These are phyloP conservation scores for Phainopepla nitens DNA, from an alignment of 2,113 vertebrate species.

Conservation along the genomic window DNA sequence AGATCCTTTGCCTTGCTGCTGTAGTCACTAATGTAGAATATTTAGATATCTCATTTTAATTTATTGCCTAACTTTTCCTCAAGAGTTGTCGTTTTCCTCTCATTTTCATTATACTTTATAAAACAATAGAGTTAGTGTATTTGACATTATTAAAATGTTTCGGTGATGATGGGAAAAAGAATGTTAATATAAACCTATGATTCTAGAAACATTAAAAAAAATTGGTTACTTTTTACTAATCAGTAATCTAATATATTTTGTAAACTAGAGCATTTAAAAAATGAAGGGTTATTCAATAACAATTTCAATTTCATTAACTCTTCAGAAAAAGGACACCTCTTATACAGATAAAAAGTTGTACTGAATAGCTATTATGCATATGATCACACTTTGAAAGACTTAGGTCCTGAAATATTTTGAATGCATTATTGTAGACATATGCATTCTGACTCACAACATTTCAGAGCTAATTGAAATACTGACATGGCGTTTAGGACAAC, in stretches of 20 bases:
- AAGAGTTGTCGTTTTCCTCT: not conserved
- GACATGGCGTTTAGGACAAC: not conserved
- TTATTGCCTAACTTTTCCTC: not conserved
- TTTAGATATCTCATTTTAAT: not conserved
- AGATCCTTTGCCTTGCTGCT: not conserved
- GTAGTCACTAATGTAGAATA: not conserved
- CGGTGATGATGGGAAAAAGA: not conserved
- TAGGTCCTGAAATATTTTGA: not conserved
- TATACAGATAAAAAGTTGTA: not conserved
- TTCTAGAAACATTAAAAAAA: not conserved
- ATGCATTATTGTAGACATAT: not conserved
- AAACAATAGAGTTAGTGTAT: not conserved
- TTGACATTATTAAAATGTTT: not conserved
- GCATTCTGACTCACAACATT: not conserved
- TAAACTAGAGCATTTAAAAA: not conserved
- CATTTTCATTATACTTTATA: not conserved
- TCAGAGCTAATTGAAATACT: slow-evolving; percentile 23
- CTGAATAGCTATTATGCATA: not conserved
- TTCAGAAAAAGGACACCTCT: not conserved
- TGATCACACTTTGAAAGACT: not conserved
- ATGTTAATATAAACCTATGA: not conserved
- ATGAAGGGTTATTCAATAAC: not conserved
- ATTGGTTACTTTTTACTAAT: not conserved
- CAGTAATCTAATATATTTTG: not conserved
- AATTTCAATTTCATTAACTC: not conserved